Evolutionary conservation across 2,113 vertebrate genomes (phyloP).

Genomic region (Aviceda subcristata): DNA sequence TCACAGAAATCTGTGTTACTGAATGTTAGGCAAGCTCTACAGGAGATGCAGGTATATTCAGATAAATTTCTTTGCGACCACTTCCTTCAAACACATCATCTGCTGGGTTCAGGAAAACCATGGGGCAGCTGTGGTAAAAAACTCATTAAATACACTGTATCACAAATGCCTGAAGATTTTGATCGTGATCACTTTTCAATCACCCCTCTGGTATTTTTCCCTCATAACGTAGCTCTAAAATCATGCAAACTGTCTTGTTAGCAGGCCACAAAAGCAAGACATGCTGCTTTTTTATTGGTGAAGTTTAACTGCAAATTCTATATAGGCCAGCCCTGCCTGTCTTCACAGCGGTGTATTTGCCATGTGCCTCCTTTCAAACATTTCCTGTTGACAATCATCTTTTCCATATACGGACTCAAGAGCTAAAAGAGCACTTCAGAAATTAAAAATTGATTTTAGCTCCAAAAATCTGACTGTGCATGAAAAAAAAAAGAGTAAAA

Average conservation of each 20-base stretch:
- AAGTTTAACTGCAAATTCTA: neutral
- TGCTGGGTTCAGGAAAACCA: neutral
- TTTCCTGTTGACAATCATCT: neutral
- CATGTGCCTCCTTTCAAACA: neutral
- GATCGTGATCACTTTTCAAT: neutral
- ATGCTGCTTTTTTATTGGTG: neutral
- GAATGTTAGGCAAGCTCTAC: neutral
- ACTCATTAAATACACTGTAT: neutral
- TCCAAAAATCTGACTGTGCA: neutral
- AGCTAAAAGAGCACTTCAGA: constrained; percentile 18
- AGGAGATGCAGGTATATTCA: constrained; percentile 18
- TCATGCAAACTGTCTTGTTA: neutral
- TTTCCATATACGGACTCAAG: neutral
- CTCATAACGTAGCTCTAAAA: neutral
- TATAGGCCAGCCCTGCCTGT: neutral
- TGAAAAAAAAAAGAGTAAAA: neutral
- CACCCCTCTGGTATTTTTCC: neutral
- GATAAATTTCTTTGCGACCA: neutral
- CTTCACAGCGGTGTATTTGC: neutral
- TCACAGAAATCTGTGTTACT: neutral
- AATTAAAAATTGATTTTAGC: constrained; percentile 25
- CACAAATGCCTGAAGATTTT: neutral
- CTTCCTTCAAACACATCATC: constrained; percentile 15
- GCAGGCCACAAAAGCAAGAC: neutral
- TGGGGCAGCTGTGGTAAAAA: neutral